Base-by-base conservation (phyloP, 2,113 vertebrate species). In the Chionodraco myersi region DNA sequence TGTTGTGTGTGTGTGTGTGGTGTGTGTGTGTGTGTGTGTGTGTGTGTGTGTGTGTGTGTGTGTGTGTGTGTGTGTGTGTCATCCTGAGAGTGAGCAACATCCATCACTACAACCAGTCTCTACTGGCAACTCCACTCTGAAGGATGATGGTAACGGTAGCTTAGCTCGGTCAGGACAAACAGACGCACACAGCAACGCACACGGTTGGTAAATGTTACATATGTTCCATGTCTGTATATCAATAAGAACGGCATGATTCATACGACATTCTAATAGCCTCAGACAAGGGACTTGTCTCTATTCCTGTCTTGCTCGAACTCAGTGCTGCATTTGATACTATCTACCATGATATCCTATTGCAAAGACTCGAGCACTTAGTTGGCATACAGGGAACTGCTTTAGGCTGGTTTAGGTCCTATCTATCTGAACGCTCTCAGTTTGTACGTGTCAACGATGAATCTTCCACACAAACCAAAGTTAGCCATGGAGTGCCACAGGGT, bases 91-190 rank as follows among this genome's bases (percentile, higher is more conserved):
- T 80, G 60, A 86, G 72, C 61, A 75, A 72, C 59, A 91, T 91
- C 84, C 66, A 88, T 91, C 89, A 89, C 76, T 73, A 58, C 78
- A 66, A 73, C 79, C 63, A 67, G 76, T 67, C 82, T 76, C 53
- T 48, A 67, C 47, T 79, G 74, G 76, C 82, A 82, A 62, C 69
- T 89, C 76, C 83, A 80, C 81, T 84, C 76, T 79, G 72, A 85
- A 21, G 67, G 77, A 82, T 75, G 88, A 84, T 58, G 79, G 80
- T 62, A 75, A 77, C 54, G n/a, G 73, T 66, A 73, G 80, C 61
- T 80, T 60, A 80, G 75, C 72, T 68, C 56, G 44, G 54, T 34
- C 62, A 10, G 3, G 9, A 49, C 9, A 53, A 49, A 44, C 3
- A 74, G 68, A 80, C 67, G 70, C 53, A 72, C 53, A 36, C 52